A percentile compares a stretch with the other conserved stretches of the same genome.
phyloP scores from a whole-genome alignment of 1,140 invertebrate species.

The Rhyacophila brunnea region DNA sequence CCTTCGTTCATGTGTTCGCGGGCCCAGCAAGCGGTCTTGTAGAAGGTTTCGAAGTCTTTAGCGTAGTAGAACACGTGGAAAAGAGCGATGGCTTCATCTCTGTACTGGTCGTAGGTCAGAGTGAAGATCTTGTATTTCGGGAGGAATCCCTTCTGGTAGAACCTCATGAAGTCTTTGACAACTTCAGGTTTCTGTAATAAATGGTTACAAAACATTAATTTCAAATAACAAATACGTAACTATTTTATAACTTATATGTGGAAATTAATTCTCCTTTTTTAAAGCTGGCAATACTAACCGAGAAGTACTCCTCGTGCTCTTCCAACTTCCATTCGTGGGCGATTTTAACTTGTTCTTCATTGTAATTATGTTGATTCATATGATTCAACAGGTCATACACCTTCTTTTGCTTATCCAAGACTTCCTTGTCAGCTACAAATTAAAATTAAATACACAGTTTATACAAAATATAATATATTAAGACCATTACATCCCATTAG shows the following conservation, averaged over 20 bases:
- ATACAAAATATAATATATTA: too few species aligned
- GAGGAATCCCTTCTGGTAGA: constrained; percentile 51
- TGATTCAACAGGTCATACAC: constrained; percentile 62
- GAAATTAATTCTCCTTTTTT: too few species aligned
- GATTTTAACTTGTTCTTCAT: constrained; percentile 50
- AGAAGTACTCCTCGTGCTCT: constrained; percentile 46
- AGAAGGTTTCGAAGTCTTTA: constrained; percentile 57
- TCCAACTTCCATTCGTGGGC: constrained; percentile 56
- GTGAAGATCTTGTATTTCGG: constrained; percentile 56
- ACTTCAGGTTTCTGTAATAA: constrained; percentile 44
- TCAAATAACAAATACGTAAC: too few species aligned
- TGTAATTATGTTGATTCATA: constrained; percentile 53
- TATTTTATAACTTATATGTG: too few species aligned
- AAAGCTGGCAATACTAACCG: too few species aligned
- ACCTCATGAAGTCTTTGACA: constrained; percentile 56
- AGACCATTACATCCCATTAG: too few species aligned
- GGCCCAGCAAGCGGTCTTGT: constrained; percentile 54
- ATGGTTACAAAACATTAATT: too few species aligned
- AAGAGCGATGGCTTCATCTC: constrained; percentile 47
- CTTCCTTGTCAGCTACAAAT: constrained; percentile 45
- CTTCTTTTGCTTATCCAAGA: constrained; percentile 58
- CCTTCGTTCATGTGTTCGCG: constrained; percentile 53
- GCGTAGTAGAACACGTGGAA: constrained; percentile 56
- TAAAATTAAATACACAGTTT: background rate
- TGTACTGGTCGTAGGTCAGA: constrained; percentile 48